Percentiles rank a stretch among this genome's conserved stretches.
phyloP scores from a whole-genome alignment of 2,888 invertebrate genomes.

The Cephus sareptanus region DNA sequence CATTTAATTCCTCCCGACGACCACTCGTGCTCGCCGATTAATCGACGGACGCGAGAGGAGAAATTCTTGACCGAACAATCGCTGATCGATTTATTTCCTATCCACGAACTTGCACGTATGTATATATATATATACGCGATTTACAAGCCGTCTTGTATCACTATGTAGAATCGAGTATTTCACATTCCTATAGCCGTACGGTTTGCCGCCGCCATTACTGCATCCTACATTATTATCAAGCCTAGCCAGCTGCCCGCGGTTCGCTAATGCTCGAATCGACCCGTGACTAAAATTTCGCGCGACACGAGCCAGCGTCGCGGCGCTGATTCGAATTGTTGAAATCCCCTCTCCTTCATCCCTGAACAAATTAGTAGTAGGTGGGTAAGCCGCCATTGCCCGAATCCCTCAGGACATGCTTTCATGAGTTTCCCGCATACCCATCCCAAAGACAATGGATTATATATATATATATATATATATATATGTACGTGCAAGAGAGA shows the following conservation, averaged over 20 bases:
- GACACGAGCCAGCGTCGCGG: background rate
- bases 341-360: too few relatives aligned
- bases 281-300: background rate
- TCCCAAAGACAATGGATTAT: background rate
- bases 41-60: background rate
- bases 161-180: background rate
- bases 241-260: background rate
- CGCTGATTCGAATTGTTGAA: background rate
- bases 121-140: background rate
- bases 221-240: background rate
- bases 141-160: background rate
- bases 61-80: background rate
- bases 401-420: background rate
- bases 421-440: background rate
- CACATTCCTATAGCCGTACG: background rate
- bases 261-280: background rate
- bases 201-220: background rate
- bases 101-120: background rate
- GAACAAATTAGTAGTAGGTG: background rate
- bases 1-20: background rate
- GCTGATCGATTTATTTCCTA: background rate
- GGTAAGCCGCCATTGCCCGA: background rate
- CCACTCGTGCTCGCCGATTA: background rate
- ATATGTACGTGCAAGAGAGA: background rate
- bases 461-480: background rate